These are phyloP conservation scores for Indicator indicator DNA, from an alignment of 2,113 vertebrate genomes.

Conservation along the genomic window DNA sequence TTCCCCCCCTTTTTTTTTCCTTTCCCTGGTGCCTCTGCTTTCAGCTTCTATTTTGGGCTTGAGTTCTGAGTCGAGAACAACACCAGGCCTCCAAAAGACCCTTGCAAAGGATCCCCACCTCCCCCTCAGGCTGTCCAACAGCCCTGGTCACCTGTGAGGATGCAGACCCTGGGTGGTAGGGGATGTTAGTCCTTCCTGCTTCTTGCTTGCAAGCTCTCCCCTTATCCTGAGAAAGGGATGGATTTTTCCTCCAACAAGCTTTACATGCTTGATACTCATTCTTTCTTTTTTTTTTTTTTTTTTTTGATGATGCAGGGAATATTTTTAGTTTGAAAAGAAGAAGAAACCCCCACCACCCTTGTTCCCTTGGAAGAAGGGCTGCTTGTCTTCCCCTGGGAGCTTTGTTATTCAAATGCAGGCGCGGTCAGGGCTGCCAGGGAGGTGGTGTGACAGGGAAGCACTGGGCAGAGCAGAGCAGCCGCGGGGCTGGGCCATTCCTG, in stretches of 20 bases:
- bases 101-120: background rate
- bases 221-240: background rate
- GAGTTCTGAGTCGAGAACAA: background rate
- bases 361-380: background rate
- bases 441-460: background rate
- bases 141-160: background rate
- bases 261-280: background rate
- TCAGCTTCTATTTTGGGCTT: background rate
- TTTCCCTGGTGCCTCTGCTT: background rate
- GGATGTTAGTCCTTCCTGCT: background rate
- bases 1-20: background rate
- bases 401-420: background rate
- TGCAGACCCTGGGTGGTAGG: rapidly evolving
- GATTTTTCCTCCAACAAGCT: background rate
- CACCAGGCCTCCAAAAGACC: background rate
- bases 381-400: background rate
- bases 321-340: slow-evolving; percentile 37
- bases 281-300: too few species aligned
- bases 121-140: background rate
- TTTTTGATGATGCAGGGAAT: background rate
- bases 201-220: background rate
- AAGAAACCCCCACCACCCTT: background rate
- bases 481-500: rapidly evolving
- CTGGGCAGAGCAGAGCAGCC: background rate
- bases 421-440: background rate